These are phyloP conservation scores for Neoaliturus tenellus DNA, from an alignment of 2,888 invertebrate species.

Conservation along the genomic window DNA sequence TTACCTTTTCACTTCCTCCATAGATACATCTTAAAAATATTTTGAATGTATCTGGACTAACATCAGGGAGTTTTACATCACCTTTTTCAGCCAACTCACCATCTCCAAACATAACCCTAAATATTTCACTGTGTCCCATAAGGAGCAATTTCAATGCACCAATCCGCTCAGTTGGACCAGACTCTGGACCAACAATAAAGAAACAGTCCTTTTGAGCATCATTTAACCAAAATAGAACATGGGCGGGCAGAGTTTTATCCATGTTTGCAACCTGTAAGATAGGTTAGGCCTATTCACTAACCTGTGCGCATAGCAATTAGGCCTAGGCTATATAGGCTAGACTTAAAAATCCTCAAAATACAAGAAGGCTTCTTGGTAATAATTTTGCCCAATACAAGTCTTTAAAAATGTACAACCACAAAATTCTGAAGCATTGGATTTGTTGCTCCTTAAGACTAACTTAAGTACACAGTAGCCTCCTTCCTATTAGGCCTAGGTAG, in stretches of 20 bases:
- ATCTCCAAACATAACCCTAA: background rate
- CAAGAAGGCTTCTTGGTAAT: too few relatives aligned
- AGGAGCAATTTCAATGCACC: background rate
- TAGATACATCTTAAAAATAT: background rate
- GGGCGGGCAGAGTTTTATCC: background rate
- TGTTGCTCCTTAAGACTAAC: too few relatives aligned
- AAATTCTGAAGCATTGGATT: too few relatives aligned
- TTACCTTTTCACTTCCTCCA: background rate
- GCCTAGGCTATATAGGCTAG: too few relatives aligned
- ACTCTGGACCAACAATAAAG: background rate
- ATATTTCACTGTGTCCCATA: background rate
- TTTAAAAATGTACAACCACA: too few relatives aligned
- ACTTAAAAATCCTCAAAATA: too few relatives aligned
- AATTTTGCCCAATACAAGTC: too few relatives aligned
- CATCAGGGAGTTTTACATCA: background rate
- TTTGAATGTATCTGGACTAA: background rate
- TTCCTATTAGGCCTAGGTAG: too few relatives aligned
- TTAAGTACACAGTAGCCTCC: too few relatives aligned
- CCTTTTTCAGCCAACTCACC: background rate
- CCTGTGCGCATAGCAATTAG: too few relatives aligned
- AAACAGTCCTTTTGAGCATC: background rate
- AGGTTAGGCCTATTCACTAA: too few relatives aligned
- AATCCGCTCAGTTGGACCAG: background rate
- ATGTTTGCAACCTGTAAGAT: too few relatives aligned
- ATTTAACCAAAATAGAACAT: background rate